phyloP scores from a whole-genome alignment of 37 sponge, comb jelly and placozoan species.

The Aplysina aerophoba region DNA sequence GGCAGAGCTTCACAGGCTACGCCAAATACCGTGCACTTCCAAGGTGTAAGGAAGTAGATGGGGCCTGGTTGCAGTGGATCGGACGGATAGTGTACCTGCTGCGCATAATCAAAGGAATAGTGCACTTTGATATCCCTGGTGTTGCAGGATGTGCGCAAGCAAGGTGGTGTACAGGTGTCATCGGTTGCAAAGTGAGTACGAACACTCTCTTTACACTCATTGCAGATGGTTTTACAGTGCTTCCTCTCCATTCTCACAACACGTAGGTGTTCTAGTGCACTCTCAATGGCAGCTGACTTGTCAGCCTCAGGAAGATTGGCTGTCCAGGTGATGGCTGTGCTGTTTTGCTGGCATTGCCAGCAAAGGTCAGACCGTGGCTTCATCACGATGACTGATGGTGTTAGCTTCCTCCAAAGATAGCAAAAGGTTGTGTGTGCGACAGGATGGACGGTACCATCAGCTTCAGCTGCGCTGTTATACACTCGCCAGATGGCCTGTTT shows the following conservation, averaged over 20 bases:
- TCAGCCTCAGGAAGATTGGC: background rate
- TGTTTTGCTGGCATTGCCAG: conserved; percentile 45
- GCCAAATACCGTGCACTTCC: too few species aligned
- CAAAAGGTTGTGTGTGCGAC: too few species aligned
- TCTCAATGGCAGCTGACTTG: background rate
- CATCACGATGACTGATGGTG: background rate
- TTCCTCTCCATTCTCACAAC: conserved; percentile 7
- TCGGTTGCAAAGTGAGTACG: background rate
- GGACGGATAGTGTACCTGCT: too few species aligned
- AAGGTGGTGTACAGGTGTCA: background rate
- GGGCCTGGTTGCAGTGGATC: too few species aligned
- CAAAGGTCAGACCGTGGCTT: conserved; percentile 42
- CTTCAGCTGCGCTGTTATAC: conserved; percentile 19
- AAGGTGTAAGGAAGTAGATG: too few species aligned
- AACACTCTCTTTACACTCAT: background rate
- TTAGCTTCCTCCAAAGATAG: conserved; percentile 9
- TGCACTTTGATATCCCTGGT: too few species aligned
- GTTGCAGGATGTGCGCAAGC: too few species aligned
- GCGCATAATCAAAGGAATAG: too few species aligned
- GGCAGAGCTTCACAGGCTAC: too few species aligned
- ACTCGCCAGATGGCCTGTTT: conserved; percentile 40
- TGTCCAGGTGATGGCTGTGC: background rate
- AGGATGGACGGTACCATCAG: too few species aligned
- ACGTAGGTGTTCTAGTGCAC: conserved; percentile 3
- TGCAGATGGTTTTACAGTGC: background rate